These are phyloP conservation scores for Heliconius ismenius DNA, from an alignment of 2,888 invertebrate genomes.

Conservation along the genomic window DNA sequence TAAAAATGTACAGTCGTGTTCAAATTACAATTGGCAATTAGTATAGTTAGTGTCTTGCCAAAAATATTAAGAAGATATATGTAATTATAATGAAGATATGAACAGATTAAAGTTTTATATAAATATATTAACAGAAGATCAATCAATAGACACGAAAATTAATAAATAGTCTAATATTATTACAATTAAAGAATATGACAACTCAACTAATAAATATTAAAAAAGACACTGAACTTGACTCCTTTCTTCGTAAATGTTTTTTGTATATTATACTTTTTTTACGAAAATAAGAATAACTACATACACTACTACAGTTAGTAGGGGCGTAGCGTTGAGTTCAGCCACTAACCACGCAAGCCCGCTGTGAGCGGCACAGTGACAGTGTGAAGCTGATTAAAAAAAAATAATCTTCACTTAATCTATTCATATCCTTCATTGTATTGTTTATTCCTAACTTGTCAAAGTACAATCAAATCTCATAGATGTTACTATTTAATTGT, in stretches of 20 bases:
- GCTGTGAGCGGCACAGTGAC: too few relatives aligned
- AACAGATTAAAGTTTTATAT: not conserved
- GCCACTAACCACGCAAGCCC: too few relatives aligned
- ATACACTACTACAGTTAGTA: too few relatives aligned
- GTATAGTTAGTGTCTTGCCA: conserved; percentile 26
- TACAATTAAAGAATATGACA: not conserved
- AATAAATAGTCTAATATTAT: not conserved
- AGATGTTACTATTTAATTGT: conserved; percentile 21
- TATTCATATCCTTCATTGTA: not conserved
- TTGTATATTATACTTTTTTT: not conserved
- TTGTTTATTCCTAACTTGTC: conserved; percentile 19
- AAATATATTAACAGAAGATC: not conserved
- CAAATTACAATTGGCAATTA: conserved; percentile 19
- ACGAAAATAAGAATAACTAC: too few relatives aligned
- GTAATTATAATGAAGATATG: not conserved
- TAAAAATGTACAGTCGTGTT: conserved; percentile 18
- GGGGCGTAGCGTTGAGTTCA: too few relatives aligned
- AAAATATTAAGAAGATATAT: conserved; percentile 4
- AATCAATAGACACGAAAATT: too few relatives aligned
- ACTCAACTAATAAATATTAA: not conserved
- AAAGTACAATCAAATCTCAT: conserved; percentile 26
- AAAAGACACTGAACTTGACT: not conserved
- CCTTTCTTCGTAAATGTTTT: too few relatives aligned
- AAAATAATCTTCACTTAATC: not conserved
- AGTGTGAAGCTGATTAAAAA: not conserved